Base-by-base conservation (phyloP, 2,797 vertebrate genomes). In the Microctenopoma stevenorrisi region DNA sequence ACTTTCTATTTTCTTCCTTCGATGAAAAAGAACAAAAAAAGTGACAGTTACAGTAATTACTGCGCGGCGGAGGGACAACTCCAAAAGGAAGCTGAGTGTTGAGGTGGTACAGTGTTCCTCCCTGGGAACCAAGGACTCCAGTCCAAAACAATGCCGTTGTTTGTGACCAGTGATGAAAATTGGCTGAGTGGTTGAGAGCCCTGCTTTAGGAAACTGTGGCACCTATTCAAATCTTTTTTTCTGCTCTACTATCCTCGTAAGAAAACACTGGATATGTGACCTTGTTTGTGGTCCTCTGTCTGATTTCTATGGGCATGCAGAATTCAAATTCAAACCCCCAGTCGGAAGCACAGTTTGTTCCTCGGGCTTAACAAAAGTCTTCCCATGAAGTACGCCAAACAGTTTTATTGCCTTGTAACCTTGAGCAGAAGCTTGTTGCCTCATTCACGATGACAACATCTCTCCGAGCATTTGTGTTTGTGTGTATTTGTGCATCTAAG, bases 41-140 rank as follows among this genome's bases (percentile, higher is more conserved):
- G 88, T 94, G 94, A 94, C 94, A 94, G 94, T 94, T 94, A 94
- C 91, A 92, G 91, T 94, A 93, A 94, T 94, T 93, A 87, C 76
- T 83, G 72, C 66, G 72, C 84, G 47, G 82, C 91, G 88, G 89
- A 91, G 90, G 83, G 91, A 93, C 86, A 84, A 89, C 82, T 90
- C 86, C 84, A 86, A 91, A 86, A 86, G 86, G 83, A 88, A 90
- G 87, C 83, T 74, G 73, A 85, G 83, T 88, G 85, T 84, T 84
- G 84, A 87, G 88, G 92, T 93, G 89, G 90, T 94, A 88, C 85
- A 91, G 87, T 88, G 87, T 87, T 89, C 85, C 79, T 89, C 84
- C 90, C 88, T 93, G 92, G 92, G 92, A 94, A 93, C 88, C 60
- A 49, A 68, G 73, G 80, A 88, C 85, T 86, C 72, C 54, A 58